phyloP scores from a whole-genome alignment of 2,113 vertebrate genomes.

The Himantopus leucocephalus region DNA sequence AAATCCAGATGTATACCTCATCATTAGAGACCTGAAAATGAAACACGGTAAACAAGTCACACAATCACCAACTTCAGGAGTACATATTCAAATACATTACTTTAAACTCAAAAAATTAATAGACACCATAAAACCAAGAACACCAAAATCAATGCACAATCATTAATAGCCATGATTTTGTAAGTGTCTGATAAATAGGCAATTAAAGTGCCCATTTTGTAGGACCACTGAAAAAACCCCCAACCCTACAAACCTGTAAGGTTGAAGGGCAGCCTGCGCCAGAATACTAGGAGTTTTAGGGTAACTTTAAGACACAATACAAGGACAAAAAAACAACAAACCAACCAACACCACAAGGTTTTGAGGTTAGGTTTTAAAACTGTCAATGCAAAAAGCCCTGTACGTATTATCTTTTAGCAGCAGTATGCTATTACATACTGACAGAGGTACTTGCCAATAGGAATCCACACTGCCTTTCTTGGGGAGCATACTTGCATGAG shows the following conservation, averaged over 20 bases:
- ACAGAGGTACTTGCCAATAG: neutral
- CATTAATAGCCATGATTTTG: neutral
- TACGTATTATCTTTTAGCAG: neutral
- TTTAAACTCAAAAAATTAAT: neutral
- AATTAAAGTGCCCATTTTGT: neutral
- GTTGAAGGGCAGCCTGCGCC: neutral
- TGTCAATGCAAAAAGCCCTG: neutral
- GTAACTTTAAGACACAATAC: neutral
- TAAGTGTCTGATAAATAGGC: neutral
- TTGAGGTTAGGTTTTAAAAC: neutral
- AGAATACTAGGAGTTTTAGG: neutral
- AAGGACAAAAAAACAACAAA: neutral
- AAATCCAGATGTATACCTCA: constrained; percentile 23
- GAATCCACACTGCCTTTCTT: neutral
- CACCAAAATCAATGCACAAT: neutral
- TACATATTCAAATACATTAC: neutral
- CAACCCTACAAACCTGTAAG: neutral
- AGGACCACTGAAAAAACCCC: neutral
- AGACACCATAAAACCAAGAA: neutral
- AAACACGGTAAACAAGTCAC: neutral
- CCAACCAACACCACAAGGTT: neutral
- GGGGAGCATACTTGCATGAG: neutral
- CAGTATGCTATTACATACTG: neutral
- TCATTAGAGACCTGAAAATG: constrained; percentile 51
- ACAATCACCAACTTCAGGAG: neutral